phyloP scores from a whole-genome alignment of 2,888 invertebrate genomes.

The Meliscaeva auricollis region DNA sequence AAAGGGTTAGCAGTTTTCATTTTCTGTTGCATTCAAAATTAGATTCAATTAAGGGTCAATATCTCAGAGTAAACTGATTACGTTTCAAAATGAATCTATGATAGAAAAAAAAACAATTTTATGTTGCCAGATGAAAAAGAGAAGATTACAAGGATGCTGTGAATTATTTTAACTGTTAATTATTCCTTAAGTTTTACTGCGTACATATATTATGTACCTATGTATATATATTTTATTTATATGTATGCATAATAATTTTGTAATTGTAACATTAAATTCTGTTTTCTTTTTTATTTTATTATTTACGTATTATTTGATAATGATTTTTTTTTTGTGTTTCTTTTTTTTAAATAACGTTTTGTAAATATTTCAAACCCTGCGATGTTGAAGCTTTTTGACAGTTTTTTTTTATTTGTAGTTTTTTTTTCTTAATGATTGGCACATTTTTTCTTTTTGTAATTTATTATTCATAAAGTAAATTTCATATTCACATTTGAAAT shows the following conservation, averaged over 20 bases:
- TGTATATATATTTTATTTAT: too few relatives aligned
- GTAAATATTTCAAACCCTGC: slow-evolving; percentile 70
- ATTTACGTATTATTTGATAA: slow-evolving; percentile 18
- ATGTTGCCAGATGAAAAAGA: slow-evolving; percentile 5
- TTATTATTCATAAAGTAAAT: slow-evolving; percentile 11
- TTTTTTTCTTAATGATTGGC: slow-evolving; percentile 57
- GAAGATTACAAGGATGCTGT: neutral
- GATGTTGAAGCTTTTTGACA: slow-evolving; percentile 66
- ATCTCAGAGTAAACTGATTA: neutral
- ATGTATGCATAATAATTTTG: neutral
- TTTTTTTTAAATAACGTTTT: slow-evolving; percentile 31
- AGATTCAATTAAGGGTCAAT: neutral
- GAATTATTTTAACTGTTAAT: slow-evolving; percentile 5
- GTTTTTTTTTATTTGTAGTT: slow-evolving; percentile 47
- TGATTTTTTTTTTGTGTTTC: slow-evolving; percentile 13
- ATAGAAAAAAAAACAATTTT: neutral
- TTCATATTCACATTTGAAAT: slow-evolving; percentile 31
- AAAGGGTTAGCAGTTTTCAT: too few relatives aligned
- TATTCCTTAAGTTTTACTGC: slow-evolving; percentile 10
- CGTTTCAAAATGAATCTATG: neutral
- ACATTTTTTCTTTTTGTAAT: slow-evolving; percentile 58
- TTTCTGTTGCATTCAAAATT: too few relatives aligned
- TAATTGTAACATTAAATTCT: slow-evolving; percentile 9
- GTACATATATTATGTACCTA: neutral
- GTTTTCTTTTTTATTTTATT: slow-evolving; percentile 22